Base-by-base conservation (phyloP, 1,140 invertebrate genomes). In the Hormaphis cornu region DNA sequence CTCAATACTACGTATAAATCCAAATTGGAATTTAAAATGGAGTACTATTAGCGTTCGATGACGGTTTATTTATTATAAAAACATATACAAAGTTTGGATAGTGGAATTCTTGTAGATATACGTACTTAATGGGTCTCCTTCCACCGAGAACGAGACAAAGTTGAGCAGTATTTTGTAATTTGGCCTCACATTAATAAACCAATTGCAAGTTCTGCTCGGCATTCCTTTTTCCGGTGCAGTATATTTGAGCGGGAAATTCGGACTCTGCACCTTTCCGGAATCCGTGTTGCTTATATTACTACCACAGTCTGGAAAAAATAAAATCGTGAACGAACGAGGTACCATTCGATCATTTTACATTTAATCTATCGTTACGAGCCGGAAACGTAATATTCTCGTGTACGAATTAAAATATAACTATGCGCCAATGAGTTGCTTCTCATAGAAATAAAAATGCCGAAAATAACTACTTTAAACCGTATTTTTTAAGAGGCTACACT, bases 151-250 rank as follows among this genome's bases (percentile, higher is more conserved):
- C 66, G 85, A 80, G 74, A 91, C 86, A 78, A 96, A 95, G 79
- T 91, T 87, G 74, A 96, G 83, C 75, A 94, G 83, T 74, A 96
- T 85, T 75, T 86, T 86, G 76, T 90, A 86, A 74, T 86, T 86
- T 18, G 89, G 87, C 73, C 85, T 82, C 30, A 91, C 91, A 66
- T 84, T 88, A 76, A 96, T 87, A 76, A 89, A 93, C 92, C 92
- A 96, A 80, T 95, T 93, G 79, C 93, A 96, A 28, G 89, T 88
- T 76, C 87, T 87, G 71, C 88, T 89, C 8, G 90, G 87, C 70
- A 86, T 80, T 58, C 87, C 86, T 72, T 83, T 82, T 8, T 83
- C 80, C 0, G 90, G 89, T 30, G 87, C 85, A 72, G 90, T 87
- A 78, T 96, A 96, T 61, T 89, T 87, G 12, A 85, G 82, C 35